Evolutionary conservation across 2,888 invertebrate species (phyloP).

Genomic region (Stenurella melanura): DNA sequence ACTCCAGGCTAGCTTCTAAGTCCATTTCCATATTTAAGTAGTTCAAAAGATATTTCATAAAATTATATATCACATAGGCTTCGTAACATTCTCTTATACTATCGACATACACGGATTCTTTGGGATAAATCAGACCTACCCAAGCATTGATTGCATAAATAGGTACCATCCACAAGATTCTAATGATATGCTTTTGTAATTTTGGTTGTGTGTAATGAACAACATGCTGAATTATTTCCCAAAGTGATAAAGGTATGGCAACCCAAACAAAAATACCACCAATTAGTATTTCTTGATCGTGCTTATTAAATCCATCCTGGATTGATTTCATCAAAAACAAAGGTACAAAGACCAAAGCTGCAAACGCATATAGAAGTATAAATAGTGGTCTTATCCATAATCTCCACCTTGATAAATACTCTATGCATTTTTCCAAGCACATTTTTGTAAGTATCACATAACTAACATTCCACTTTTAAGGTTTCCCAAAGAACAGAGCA

Average conservation of each 20-base stretch:
- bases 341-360: constrained; percentile 90
- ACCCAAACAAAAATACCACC: constrained; percentile 94
- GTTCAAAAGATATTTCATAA: constrained; percentile 94
- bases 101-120: constrained; percentile 93
- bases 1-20: constrained; percentile 86
- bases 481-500: background rate
- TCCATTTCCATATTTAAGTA: constrained; percentile 92
- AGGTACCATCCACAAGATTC: constrained; percentile 98
- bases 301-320: constrained; percentile 84
- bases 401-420: constrained; percentile 80
- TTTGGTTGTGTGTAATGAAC: constrained; percentile 94
- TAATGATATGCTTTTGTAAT: constrained; percentile 95
- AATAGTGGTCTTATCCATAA: constrained; percentile 93
- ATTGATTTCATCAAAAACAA: constrained; percentile 87
- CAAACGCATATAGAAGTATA: constrained; percentile 85
- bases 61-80: constrained; percentile 98
- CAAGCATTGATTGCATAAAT: constrained; percentile 97
- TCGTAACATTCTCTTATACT: constrained; percentile 96
- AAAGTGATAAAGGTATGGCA: constrained; percentile 93
- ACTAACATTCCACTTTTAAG: background rate
- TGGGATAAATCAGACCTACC: constrained; percentile 91
- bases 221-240: constrained; percentile 96
- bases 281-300: constrained; percentile 87
- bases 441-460: constrained; percentile 56
- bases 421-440: constrained; percentile 65